Conservation (phyloP, 2,113 vertebrate species). For the Galbula dea region DNA sequence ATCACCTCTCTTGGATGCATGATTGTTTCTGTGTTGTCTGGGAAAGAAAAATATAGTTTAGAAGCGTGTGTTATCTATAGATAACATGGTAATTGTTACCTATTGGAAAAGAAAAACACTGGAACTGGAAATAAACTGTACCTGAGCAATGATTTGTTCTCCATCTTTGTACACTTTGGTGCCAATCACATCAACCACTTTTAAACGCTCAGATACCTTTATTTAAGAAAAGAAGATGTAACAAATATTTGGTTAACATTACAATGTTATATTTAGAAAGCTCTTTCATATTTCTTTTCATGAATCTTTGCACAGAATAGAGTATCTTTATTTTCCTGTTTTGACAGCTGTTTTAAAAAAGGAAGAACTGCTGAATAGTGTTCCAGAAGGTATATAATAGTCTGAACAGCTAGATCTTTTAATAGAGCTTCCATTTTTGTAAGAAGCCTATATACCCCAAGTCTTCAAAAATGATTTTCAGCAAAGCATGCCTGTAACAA, state of each 20-base stretch:
- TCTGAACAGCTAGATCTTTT: neutral
- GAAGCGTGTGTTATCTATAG: neutral
- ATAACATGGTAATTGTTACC: neutral
- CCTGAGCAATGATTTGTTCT: slow-evolving; percentile 98
- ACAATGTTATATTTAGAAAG: neutral
- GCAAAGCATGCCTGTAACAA: neutral
- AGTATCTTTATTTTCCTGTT: neutral
- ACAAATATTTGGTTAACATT: neutral
- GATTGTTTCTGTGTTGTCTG: neutral
- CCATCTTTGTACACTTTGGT: slow-evolving; percentile 88
- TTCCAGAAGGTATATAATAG: neutral
- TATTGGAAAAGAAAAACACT: neutral
- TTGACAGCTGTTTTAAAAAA: neutral
- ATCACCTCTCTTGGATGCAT: neutral
- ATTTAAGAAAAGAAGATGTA: neutral
- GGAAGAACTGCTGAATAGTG: neutral
- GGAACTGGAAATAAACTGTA: slow-evolving; percentile 52
- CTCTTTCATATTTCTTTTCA: neutral
- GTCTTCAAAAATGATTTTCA: neutral
- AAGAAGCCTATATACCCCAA: neutral
- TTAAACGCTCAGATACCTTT: slow-evolving; percentile 95
- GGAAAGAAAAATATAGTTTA: neutral
- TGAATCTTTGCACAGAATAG: neutral
- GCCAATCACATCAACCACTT: slow-evolving; percentile 96
- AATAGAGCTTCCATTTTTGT: neutral